A percentile compares a stretch with the other conserved stretches of the same genome.
These are phyloP conservation scores for Ceratina calcarata DNA, from an alignment of 1,140 invertebrate species.

Conservation along the genomic window DNA sequence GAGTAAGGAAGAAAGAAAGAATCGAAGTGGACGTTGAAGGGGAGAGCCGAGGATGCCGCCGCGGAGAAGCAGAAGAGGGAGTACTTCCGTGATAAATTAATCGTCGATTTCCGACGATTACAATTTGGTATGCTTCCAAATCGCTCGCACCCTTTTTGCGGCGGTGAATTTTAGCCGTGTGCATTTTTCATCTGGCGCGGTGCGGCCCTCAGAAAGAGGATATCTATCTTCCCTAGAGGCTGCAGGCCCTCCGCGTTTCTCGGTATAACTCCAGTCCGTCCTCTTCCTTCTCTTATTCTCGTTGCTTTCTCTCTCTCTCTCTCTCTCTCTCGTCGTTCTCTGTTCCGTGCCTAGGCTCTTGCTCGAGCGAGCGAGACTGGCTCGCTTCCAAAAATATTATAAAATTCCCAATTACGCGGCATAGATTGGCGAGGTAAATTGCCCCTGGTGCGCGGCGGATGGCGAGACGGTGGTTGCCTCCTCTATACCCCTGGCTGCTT, in stretches of 20 bases:
- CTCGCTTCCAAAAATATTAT: slow-evolving; percentile 79
- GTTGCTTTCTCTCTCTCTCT: slow-evolving; percentile 8
- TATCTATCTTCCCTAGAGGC: slow-evolving; percentile 78
- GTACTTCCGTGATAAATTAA: slow-evolving; percentile 78
- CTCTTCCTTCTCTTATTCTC: slow-evolving; percentile 40
- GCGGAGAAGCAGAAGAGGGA: slow-evolving; percentile 8
- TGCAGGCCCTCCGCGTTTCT: slow-evolving; percentile 57
- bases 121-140: slow-evolving; percentile 79
- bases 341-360: slow-evolving; percentile 41
- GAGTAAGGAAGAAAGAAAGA: slow-evolving; percentile 28
- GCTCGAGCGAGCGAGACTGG: slow-evolving; percentile 66
- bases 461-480: slow-evolving; percentile 61
- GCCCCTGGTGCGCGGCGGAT: slow-evolving; percentile 68
- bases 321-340: slow-evolving; percentile 48
- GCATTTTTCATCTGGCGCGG: slow-evolving; percentile 77
- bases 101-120: slow-evolving; percentile 79
- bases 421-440: slow-evolving; percentile 78
- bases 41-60: neutral
- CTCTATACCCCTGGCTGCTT: slow-evolving; percentile 51
- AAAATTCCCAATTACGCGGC: slow-evolving; percentile 79
- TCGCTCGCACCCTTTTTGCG: slow-evolving; percentile 77
- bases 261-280: slow-evolving; percentile 47
- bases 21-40: slow-evolving; percentile 41
- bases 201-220: slow-evolving; percentile 77
- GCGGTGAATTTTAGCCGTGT: slow-evolving; percentile 78